Conservation (phyloP, 2,888 invertebrate genomes). For the Perizoma affinitatum region DNA sequence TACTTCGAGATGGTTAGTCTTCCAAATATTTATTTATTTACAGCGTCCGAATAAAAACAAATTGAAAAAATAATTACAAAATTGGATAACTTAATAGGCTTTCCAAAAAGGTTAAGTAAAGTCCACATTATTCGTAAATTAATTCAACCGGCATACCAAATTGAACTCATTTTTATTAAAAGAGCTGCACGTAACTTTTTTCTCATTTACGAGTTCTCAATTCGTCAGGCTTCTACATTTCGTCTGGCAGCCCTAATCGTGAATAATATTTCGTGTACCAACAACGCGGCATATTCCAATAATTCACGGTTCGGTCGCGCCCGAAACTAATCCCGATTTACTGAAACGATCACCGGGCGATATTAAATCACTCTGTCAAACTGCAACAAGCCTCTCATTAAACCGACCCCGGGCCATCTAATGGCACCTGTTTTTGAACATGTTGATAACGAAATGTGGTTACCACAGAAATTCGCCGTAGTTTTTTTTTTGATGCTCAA, state of each 20-base stretch:
- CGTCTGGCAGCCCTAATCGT: conserved; percentile 36
- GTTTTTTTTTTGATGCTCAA: too few relatives aligned
- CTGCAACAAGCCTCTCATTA: conserved; percentile 79
- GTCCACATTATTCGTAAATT: too few relatives aligned
- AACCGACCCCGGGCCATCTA: conserved; percentile 47
- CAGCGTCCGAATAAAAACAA: too few relatives aligned
- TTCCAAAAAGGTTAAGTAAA: too few relatives aligned
- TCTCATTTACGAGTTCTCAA: background rate
- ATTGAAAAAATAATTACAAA: too few relatives aligned
- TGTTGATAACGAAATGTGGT: background rate
- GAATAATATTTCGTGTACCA: conserved; percentile 54
- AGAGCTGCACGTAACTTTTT: background rate
- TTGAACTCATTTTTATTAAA: background rate
- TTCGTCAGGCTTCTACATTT: conserved; percentile 35
- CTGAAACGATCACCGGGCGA: conserved; percentile 72
- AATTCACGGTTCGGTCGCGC: conserved; percentile 69
- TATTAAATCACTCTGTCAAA: conserved; percentile 81
- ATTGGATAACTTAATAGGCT: too few relatives aligned
- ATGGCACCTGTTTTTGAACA: conserved; percentile 54
- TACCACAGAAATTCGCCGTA: background rate
- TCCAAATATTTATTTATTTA: too few relatives aligned
- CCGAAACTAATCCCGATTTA: conserved; percentile 75
- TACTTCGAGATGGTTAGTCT: too few relatives aligned
- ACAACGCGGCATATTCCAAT: conserved; percentile 62
- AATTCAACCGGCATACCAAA: too few relatives aligned